Conservation (phyloP, 2,113 vertebrate genomes). For the Jacana jacana region DNA sequence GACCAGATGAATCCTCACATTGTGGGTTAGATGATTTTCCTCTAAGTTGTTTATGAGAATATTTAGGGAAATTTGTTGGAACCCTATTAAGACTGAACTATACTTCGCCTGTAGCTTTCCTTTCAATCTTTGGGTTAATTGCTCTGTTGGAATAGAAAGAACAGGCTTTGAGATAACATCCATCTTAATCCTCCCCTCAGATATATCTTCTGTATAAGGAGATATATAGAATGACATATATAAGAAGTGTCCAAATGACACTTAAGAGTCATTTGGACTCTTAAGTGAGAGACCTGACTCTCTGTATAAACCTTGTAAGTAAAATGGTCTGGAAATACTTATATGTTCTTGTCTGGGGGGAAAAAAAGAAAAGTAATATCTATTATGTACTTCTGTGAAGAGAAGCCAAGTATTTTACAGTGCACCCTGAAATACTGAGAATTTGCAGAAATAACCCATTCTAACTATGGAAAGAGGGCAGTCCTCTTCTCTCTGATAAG, state of each 20-base stretch:
- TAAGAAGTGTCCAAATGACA: too few species aligned
- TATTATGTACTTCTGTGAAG: not conserved
- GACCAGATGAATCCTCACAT: not conserved
- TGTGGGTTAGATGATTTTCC: not conserved
- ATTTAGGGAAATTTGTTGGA: not conserved
- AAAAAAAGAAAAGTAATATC: not conserved
- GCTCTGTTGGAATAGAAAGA: not conserved
- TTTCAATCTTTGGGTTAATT: not conserved
- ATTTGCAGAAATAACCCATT: not conserved
- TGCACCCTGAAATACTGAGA: not conserved
- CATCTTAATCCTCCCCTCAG: not conserved
- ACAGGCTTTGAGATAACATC: not conserved
- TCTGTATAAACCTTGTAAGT: not conserved
- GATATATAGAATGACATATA: too few species aligned
- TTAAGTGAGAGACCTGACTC: not conserved
- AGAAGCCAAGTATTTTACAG: not conserved
- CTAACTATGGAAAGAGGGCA: not conserved
- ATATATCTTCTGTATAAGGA: not conserved
- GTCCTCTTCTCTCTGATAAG: not conserved
- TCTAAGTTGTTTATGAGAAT: not conserved
- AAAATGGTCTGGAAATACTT: not conserved
- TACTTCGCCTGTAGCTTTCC: not conserved
- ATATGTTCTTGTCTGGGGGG: not conserved
- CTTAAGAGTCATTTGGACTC: not conserved
- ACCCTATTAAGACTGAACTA: not conserved